phyloP scores from a whole-genome alignment of 2,113 vertebrate genomes.

The Leuciscus idus region DNA sequence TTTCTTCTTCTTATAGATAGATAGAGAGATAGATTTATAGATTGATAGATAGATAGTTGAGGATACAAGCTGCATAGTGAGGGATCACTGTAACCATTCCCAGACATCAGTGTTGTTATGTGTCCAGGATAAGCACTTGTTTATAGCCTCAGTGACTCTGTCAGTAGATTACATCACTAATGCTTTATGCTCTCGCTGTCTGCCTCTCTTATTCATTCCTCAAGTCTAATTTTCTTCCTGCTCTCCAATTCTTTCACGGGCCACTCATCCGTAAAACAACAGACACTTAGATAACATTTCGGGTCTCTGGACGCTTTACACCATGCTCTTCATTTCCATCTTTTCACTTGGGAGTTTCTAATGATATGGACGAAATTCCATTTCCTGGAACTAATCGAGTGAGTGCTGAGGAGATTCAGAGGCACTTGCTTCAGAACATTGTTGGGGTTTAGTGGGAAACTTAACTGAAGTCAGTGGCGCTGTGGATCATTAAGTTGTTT shows the following conservation, averaged over 20 bases:
- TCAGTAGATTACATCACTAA: constrained; percentile 38
- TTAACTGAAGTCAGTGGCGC: constrained; percentile 40
- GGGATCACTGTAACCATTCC: not conserved
- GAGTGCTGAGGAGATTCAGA: not conserved
- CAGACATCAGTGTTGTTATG: constrained; percentile 1
- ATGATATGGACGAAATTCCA: not conserved
- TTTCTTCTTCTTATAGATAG: not conserved
- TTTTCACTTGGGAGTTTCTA: not conserved
- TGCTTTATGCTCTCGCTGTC: constrained; percentile 1
- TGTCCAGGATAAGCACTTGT: not conserved
- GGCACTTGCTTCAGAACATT: not conserved
- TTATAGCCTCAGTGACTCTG: constrained; percentile 41
- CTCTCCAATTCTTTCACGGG: constrained; percentile 36
- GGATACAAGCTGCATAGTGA: not conserved
- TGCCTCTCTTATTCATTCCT: not conserved
- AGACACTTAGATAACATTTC: constrained; percentile 44
- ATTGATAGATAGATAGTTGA: not conserved
- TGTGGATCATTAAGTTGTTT: constrained; percentile 17
- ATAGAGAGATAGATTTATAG: not conserved
- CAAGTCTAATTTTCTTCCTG: constrained; percentile 40
- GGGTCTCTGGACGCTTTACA: not conserved
- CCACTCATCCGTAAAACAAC: constrained; percentile 44
- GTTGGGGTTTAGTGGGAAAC: not conserved
- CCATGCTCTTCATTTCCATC: not conserved
- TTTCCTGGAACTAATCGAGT: not conserved